Evolutionary conservation across 2,797 vertebrate species (phyloP).

Genomic region (Periparus ater): DNA sequence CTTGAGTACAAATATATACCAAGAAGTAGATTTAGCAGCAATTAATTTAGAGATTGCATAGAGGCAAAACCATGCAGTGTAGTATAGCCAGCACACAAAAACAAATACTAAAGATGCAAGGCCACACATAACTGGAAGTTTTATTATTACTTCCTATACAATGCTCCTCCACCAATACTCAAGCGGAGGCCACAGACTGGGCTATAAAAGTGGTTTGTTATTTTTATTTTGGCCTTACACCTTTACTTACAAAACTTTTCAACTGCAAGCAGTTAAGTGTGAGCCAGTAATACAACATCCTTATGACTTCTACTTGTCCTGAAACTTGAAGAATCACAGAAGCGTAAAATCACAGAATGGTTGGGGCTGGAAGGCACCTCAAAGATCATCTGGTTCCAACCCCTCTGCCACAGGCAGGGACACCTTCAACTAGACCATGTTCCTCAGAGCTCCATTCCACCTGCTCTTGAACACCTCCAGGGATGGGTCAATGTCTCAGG

Average conservation of each 20-base stretch:
- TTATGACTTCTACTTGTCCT: neutral
- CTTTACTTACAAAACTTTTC: neutral
- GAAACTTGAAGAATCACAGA: neutral
- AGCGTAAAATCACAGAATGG: neutral
- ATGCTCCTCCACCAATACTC: neutral
- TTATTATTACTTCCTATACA: neutral
- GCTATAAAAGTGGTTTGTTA: neutral
- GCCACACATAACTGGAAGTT: neutral
- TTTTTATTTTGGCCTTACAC: neutral
- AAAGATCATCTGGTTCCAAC: neutral
- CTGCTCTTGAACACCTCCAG: neutral
- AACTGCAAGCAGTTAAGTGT: neutral
- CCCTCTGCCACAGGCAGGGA: neutral
- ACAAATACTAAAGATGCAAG: neutral
- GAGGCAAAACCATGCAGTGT: neutral
- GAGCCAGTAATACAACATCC: neutral
- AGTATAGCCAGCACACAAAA: neutral
- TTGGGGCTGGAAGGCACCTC: neutral
- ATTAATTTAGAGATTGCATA: neutral
- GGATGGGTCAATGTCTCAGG: neutral
- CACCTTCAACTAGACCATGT: neutral
- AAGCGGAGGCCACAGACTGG: neutral
- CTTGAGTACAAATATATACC: neutral
- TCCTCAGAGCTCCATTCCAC: neutral
- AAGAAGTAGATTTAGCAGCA: neutral